Evolutionary conservation across 2,888 invertebrate species (phyloP).

Genomic region (Cantharis rufa): DNA sequence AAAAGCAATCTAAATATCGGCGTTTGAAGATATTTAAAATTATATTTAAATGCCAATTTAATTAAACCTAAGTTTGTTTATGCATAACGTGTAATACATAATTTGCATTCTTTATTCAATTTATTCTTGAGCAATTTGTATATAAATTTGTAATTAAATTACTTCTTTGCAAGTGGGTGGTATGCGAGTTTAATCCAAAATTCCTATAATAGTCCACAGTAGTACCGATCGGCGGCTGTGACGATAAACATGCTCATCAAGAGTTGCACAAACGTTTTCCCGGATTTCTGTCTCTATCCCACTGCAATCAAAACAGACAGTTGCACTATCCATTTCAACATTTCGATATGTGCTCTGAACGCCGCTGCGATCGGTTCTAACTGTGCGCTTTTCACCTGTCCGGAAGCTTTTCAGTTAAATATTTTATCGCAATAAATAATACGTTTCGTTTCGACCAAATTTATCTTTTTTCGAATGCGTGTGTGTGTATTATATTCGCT

Average conservation of each 20-base stretch:
- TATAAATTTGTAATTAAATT: not conserved
- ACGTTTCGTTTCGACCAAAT: conserved; percentile 7
- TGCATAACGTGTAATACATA: not conserved
- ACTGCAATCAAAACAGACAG: conserved; percentile 40
- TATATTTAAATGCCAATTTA: not conserved
- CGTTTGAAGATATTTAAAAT: not conserved
- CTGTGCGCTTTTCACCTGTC: conserved; percentile 31
- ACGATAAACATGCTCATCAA: conserved; percentile 28
- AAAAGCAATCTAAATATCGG: not conserved
- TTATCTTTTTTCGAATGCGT: conserved; percentile 12
- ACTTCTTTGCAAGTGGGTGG: not conserved
- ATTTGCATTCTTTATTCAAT: not conserved
- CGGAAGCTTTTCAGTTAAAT: conserved; percentile 17
- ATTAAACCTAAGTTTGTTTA: not conserved
- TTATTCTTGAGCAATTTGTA: not conserved
- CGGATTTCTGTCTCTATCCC: conserved; percentile 30
- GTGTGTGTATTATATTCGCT: conserved; percentile 22
- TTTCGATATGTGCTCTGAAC: conserved; percentile 38
- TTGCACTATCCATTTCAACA: conserved; percentile 38
- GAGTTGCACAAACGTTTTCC: conserved; percentile 31
- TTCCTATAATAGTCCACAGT: not conserved
- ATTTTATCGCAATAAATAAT: conserved; percentile 1
- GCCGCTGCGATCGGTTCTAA: conserved; percentile 29
- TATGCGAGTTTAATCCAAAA: not conserved
- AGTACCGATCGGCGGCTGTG: conserved; percentile 15